Evolutionary conservation across 2,113 vertebrate species (phyloP).

Genomic region (Mormoops blainvillei): DNA sequence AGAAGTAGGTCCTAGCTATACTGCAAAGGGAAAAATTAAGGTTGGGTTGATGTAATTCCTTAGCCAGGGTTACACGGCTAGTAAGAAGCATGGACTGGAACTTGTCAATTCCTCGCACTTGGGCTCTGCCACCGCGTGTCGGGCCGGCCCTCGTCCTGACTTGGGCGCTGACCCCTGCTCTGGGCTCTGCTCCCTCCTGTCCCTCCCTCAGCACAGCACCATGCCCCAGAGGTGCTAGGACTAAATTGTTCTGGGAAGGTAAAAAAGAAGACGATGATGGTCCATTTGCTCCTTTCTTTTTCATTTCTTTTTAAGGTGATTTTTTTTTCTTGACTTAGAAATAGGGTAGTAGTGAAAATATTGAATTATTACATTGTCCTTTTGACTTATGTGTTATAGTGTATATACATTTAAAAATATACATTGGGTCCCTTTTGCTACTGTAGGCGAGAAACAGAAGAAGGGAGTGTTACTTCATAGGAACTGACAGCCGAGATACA

Average conservation of each 20-base stretch:
- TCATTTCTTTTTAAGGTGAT: neutral
- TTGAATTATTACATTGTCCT: neutral
- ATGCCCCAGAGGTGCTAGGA: neutral
- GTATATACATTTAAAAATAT: neutral
- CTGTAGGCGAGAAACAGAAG: neutral
- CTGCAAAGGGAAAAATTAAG: neutral
- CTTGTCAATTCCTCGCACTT: neutral
- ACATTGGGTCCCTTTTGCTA: neutral
- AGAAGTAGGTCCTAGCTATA: neutral
- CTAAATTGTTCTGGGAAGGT: neutral
- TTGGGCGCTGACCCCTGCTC: fast-evolving
- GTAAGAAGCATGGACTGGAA: neutral
- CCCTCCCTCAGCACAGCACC: fast-evolving
- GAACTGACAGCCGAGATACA: neutral
- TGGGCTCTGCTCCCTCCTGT: neutral
- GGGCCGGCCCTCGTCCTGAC: fast-evolving
- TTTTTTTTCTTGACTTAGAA: neutral
- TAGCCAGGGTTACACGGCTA: neutral
- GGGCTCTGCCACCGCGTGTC: too few species aligned
- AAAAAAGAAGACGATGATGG: neutral
- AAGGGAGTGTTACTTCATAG: neutral
- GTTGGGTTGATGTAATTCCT: neutral
- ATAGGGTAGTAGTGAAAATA: neutral
- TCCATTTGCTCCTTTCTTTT: neutral
- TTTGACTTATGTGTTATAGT: neutral